A percentile compares a stretch with the other conserved stretches of the same genome.
These are phyloP conservation scores for Campoplex nolae DNA, from an alignment of 2,888 invertebrate genomes.

Conservation along the genomic window DNA sequence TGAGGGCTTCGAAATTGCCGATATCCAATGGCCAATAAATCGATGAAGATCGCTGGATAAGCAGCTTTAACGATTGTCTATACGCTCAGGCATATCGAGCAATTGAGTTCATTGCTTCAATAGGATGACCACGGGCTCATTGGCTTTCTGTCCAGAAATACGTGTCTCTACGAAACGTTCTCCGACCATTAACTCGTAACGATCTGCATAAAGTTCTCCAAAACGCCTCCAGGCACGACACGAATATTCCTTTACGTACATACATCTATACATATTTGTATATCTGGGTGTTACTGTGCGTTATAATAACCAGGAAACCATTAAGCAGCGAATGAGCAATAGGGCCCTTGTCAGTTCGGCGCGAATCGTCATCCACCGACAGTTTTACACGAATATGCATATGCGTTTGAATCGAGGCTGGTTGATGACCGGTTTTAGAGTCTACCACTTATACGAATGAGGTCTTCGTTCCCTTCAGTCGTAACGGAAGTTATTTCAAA, in stretches of 20 bases:
- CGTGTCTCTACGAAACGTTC: slow-evolving; percentile 4
- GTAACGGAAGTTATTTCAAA: slow-evolving; percentile 4
- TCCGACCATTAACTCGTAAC: slow-evolving; percentile 57
- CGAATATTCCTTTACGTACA: slow-evolving; percentile 4
- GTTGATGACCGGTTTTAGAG: slow-evolving; percentile 29
- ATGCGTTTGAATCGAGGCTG: neutral
- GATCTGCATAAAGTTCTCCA: slow-evolving; percentile 42
- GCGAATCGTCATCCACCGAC: slow-evolving; percentile 25
- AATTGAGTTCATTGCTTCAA: neutral
- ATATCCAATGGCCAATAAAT: neutral
- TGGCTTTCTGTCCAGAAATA: neutral
- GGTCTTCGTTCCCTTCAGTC: neutral
- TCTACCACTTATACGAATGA: slow-evolving; percentile 12
- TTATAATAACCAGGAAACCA: slow-evolving; percentile 31
- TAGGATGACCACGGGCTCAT: neutral
- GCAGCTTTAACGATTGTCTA: slow-evolving; percentile 3
- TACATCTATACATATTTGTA: neutral
- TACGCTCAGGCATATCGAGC: neutral
- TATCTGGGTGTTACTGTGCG: neutral
- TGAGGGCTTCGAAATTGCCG: neutral
- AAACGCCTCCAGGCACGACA: slow-evolving; percentile 36
- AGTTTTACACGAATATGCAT: slow-evolving; percentile 2
- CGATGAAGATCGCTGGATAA: neutral
- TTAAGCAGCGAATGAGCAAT: slow-evolving; percentile 42
- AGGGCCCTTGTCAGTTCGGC: neutral